A percentile compares a stretch with the other conserved stretches of the same genome.
Conservation (phyloP, 2,888 invertebrate genomes). For the Amphiduros pacificus region DNA sequence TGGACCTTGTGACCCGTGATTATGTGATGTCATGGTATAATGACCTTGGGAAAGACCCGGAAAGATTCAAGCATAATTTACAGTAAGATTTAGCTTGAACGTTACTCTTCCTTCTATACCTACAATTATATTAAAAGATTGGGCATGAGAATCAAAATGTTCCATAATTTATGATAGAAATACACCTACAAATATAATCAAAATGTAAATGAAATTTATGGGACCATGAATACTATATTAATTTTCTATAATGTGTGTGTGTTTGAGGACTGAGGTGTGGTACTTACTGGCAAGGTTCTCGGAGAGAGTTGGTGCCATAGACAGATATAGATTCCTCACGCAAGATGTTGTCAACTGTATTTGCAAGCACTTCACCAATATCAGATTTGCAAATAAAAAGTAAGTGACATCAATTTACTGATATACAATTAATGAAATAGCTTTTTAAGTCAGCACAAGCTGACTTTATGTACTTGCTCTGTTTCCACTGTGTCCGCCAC, state of each 20-base stretch:
- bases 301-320: slow-evolving; percentile 74
- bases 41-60: slow-evolving; percentile 70
- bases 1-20: slow-evolving; percentile 79
- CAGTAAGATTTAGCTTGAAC: no score
- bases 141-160: no score
- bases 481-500: no score
- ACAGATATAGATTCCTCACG: slow-evolving; percentile 80
- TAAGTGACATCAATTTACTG: slow-evolving; percentile 2
- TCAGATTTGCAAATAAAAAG: slow-evolving; percentile 68
- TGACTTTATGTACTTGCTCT: neutral
- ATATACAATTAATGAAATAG: neutral
- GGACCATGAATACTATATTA: no score
- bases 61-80: slow-evolving; percentile 60
- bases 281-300: slow-evolving; percentile 76
- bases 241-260: no score
- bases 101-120: no score
- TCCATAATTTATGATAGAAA: no score
- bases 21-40: slow-evolving; percentile 78
- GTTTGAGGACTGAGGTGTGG: slow-evolving; percentile 72
- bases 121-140: no score
- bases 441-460: neutral
- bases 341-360: slow-evolving; percentile 80
- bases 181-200: no score
- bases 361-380: slow-evolving; percentile 82
- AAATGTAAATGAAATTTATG: no score